Evolutionary conservation across 2,888 invertebrate genomes (phyloP).

Genomic region (Zonitis immaculata): DNA sequence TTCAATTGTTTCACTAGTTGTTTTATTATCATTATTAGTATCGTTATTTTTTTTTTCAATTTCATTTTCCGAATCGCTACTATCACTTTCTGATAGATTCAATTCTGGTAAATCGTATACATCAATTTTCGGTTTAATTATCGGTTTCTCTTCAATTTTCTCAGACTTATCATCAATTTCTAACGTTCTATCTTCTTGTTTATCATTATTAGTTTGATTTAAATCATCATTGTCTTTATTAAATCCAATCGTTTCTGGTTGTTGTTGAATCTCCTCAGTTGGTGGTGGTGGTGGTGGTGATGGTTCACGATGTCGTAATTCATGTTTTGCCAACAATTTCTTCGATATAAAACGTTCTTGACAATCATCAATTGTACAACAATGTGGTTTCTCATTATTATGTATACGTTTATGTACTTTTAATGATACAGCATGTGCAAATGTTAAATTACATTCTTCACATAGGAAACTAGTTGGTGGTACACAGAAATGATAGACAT

Average conservation of each 20-base stretch:
- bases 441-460: constrained; percentile 73
- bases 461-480: constrained; percentile 74
- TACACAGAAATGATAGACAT: constrained; percentile 85
- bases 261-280: constrained; percentile 19
- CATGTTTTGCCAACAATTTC: constrained; percentile 70
- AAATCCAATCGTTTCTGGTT: constrained; percentile 24
- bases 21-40: constrained; percentile 23
- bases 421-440: constrained; percentile 70
- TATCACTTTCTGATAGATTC: constrained; percentile 81
- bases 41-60: constrained; percentile 22
- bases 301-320: constrained; percentile 56
- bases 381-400: constrained; percentile 61
- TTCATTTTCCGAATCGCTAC: constrained; percentile 57
- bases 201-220: constrained; percentile 38
- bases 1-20: neutral
- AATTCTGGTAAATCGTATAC: constrained; percentile 71
- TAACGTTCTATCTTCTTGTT: constrained; percentile 45
- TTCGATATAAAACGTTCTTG: constrained; percentile 75
- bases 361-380: constrained; percentile 67
- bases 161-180: constrained; percentile 34
- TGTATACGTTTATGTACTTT: constrained; percentile 83
- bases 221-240: constrained; percentile 23
- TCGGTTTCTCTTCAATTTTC: constrained; percentile 28
- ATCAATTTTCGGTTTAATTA: constrained; percentile 54
- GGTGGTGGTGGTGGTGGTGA: constrained; percentile 29